Conservation (phyloP, 2,797 vertebrate genomes). For the Liparis tanakae region DNA sequence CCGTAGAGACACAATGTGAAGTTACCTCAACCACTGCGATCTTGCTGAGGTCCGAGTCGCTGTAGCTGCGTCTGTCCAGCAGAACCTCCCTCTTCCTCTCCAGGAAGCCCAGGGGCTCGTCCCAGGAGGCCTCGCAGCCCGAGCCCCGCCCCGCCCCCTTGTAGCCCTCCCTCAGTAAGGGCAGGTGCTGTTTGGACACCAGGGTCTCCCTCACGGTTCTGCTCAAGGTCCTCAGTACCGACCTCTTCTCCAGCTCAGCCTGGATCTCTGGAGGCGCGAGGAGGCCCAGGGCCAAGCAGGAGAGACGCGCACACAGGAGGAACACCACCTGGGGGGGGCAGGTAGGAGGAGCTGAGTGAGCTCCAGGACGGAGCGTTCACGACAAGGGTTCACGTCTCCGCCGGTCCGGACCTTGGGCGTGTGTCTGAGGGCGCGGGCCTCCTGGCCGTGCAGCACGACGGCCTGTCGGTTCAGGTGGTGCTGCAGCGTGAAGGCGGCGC, state of each 20-base stretch:
- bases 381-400: conserved; percentile 3
- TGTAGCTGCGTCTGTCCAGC: conserved; percentile 83
- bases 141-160: conserved; percentile 45
- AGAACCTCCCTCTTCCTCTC: conserved; percentile 78
- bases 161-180: conserved; percentile 64
- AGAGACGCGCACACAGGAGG: conserved; percentile 81
- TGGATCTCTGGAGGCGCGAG: conserved; percentile 69
- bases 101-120: conserved; percentile 77
- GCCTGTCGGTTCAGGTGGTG: conserved; percentile 83
- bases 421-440: conserved; percentile 80
- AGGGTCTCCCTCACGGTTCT: conserved; percentile 79
- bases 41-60: conserved; percentile 84
- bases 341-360: not conserved
- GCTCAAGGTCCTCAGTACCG: conserved; percentile 64
- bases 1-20: not conserved
- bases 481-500: conserved; percentile 79
- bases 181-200: conserved; percentile 74
- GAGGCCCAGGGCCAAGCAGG: conserved; percentile 77
- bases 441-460: conserved; percentile 83
- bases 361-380: not conserved
- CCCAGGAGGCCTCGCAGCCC: conserved; percentile 77
- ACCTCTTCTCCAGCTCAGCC: conserved; percentile 79
- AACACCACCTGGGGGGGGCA: conserved; percentile 74
- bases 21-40: conserved; percentile 61
- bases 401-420: conserved; percentile 80